Evolutionary conservation across 2,888 invertebrate genomes (phyloP).

Genomic region (Leucozona laternaria): DNA sequence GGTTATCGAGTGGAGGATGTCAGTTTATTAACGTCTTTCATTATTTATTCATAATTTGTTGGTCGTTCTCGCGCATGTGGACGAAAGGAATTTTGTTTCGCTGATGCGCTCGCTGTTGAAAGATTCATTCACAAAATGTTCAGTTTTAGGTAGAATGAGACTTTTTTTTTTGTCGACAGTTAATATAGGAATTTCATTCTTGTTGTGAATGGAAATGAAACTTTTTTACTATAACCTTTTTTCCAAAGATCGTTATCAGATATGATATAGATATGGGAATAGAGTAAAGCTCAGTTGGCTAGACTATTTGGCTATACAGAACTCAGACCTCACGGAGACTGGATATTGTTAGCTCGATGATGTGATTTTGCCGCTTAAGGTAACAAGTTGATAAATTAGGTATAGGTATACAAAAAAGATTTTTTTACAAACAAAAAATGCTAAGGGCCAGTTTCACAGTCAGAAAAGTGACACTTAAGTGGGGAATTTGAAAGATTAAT

Average conservation of each 20-base stretch:
- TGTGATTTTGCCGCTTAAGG: too few relatives aligned
- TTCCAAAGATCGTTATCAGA: conserved; percentile 31
- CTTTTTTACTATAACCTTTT: conserved; percentile 41
- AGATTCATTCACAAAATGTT: conserved; percentile 29
- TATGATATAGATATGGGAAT: conserved; percentile 50
- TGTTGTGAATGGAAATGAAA: conserved; percentile 60
- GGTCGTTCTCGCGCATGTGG: not conserved
- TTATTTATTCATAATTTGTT: conserved; percentile 68
- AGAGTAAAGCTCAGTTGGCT: conserved; percentile 43
- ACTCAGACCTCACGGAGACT: conserved; percentile 53
- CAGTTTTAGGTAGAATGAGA: not conserved
- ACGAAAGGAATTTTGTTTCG: not conserved
- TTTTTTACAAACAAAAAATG: too few relatives aligned
- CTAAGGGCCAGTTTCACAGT: too few relatives aligned
- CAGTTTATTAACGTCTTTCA: conserved; percentile 66
- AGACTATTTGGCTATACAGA: conserved; percentile 54
- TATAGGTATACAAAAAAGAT: too few relatives aligned
- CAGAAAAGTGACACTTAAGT: too few relatives aligned
- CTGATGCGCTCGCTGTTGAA: not conserved
- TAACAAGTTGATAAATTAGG: too few relatives aligned
- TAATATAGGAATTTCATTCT: conserved; percentile 26
- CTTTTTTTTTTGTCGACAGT: not conserved
- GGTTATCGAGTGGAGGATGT: conserved; percentile 54
- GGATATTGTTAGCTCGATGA: not conserved
- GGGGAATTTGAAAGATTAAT: too few relatives aligned